Evolutionary conservation across 2,888 invertebrate species (phyloP).

Genomic region (Acanthoscelides obtectus): DNA sequence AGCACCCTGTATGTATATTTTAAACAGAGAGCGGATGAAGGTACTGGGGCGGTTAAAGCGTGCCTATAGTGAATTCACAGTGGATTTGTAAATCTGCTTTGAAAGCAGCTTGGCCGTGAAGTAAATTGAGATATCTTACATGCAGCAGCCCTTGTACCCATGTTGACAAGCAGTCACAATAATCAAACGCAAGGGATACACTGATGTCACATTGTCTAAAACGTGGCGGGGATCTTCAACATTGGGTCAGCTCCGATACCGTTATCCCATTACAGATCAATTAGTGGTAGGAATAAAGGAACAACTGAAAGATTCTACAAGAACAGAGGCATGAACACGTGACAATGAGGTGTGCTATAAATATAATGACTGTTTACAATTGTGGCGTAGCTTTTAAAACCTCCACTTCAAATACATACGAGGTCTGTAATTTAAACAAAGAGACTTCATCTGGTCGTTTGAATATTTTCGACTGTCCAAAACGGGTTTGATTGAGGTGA

Average conservation of each 20-base stretch:
- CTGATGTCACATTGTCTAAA: conserved; percentile 52
- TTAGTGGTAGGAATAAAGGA: conserved; percentile 45
- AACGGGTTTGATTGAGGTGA: too few species aligned
- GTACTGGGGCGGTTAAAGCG: too few species aligned
- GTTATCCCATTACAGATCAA: conserved; percentile 47
- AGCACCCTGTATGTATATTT: too few species aligned
- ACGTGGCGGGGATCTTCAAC: conserved; percentile 52
- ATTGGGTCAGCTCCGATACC: conserved; percentile 48
- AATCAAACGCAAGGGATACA: conserved; percentile 52
- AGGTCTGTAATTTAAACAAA: too few species aligned
- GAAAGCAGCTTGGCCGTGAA: not conserved
- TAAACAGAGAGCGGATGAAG: too few species aligned
- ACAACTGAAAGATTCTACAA: conserved; percentile 45
- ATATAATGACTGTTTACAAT: not conserved
- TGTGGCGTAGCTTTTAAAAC: not conserved
- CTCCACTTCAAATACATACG: too few species aligned
- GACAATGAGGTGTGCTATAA: conserved; percentile 22
- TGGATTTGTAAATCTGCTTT: not conserved
- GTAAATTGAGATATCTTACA: conserved; percentile 63
- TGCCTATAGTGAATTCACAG: too few species aligned
- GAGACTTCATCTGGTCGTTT: too few species aligned
- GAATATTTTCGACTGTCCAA: too few species aligned
- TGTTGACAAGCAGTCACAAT: conserved; percentile 59
- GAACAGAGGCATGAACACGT: conserved; percentile 43
- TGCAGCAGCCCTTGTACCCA: conserved; percentile 91